Base-by-base conservation (phyloP, 2,113 vertebrate species). In the Rhagologus leucostigma region DNA sequence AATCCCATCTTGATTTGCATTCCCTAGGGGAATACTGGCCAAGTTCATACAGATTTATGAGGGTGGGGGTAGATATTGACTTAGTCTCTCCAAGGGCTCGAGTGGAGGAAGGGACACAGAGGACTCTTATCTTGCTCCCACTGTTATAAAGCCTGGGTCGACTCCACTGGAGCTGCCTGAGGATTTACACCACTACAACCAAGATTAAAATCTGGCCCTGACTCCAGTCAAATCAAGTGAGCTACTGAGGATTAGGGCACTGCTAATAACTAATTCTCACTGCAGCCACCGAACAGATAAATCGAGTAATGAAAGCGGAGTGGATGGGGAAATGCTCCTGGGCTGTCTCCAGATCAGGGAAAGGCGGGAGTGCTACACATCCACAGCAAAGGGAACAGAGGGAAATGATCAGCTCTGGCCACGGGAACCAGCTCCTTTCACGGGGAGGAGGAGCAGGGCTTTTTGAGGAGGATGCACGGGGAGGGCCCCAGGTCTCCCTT, bases 1-100 rank as follows among this genome's bases (percentile, higher is more conserved):
- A 84, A 39, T 26, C n/a, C 57, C 62, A 11, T 63, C 64, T 55
- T 71, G 85, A 94, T 96, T 94, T 89, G 74, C 87, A 87, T 94
- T 77, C 62, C 84, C 67, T 52, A 11, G 32, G 59, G 81, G 75
- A 59, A 83, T 9, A 56, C 15, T 11, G 52, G 86, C 70, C 88
- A 74, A 64, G 83, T 83, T 94, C 77, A 5, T 50, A 64, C 26
- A 69, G 90, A 90, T 90, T 87, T 90, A 92, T 12, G 27, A 92
- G 71, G 74, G 35, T 68, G 64, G 89, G 92, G 89, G 80, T 63
- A 92, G 53, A 37, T 82, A 94, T 79, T 67, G 84, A 88, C 89
- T 90, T 41, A 32, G 44, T 37, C 13, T 62, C 63, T 94, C 93
- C 50, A 30, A 71, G 49, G 44, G 67, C n/a, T 71, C 3, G 29